Conservation (phyloP, 2,797 vertebrate genomes). For the Phoeniculus purpureus region DNA sequence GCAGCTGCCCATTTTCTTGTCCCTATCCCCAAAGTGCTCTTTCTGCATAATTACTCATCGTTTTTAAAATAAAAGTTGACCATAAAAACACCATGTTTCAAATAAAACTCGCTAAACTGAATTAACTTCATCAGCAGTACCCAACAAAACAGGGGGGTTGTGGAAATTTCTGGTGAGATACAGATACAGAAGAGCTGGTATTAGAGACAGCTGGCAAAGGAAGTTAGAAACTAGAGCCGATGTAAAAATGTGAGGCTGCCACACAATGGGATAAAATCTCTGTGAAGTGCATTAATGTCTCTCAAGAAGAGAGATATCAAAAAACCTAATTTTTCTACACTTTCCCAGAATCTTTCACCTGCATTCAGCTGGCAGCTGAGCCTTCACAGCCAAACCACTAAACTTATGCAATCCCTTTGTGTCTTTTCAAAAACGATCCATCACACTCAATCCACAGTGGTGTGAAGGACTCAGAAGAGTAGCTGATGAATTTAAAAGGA, state of each 20-base stretch:
- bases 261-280: background rate
- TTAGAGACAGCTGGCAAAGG: background rate
- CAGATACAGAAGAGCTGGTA: background rate
- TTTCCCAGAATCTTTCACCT: background rate
- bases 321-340: background rate
- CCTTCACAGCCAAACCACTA: background rate
- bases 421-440: background rate
- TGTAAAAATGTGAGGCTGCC: background rate
- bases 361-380: background rate
- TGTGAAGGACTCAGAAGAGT: background rate
- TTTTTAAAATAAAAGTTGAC: background rate
- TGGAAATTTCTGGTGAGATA: background rate
- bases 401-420: background rate
- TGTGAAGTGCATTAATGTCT: background rate
- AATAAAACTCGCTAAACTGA: background rate
- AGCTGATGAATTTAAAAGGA: background rate
- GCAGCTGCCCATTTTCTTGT: background rate
- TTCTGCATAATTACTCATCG: background rate
- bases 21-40: background rate
- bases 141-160: background rate
- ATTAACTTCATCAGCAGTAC: background rate
- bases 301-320: background rate
- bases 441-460: background rate
- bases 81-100: background rate
- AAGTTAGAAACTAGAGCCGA: background rate